Evolutionary conservation across 2,113 vertebrate genomes (phyloP).

Genomic region (Colistium nudipinnis): DNA sequence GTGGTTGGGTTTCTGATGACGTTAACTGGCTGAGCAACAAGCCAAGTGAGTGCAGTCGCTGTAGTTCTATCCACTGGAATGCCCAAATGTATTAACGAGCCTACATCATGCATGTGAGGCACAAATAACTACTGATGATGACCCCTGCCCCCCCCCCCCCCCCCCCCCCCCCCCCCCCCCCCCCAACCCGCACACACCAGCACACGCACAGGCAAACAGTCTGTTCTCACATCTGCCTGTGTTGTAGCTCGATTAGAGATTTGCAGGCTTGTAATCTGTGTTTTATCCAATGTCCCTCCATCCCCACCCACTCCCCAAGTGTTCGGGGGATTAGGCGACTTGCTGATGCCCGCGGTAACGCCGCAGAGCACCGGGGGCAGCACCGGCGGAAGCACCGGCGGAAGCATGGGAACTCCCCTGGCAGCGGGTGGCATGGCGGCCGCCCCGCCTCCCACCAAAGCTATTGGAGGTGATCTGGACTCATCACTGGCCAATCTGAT

Average conservation of each 20-base stretch:
- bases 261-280: conserved; percentile 42
- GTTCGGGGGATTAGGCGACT: conserved; percentile 95
- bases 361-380: conserved; percentile 89
- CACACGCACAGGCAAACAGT: not conserved
- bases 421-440: conserved; percentile 64
- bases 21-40: conserved; percentile 9
- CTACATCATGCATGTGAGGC: conserved; percentile 48
- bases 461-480: conserved; percentile 93
- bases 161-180: not conserved
- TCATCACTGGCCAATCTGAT: conserved; percentile 95
- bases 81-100: conserved; percentile 9
- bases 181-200: too few species aligned
- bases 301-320: conserved; percentile 74
- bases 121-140: conserved; percentile 28
- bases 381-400: conserved; percentile 72
- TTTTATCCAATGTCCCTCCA: conserved; percentile 36
- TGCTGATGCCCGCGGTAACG: conserved; percentile 95
- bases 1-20: not conserved
- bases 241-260: conserved; percentile 18
- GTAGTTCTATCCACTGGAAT: conserved; percentile 25
- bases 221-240: conserved; percentile 20
- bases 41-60: conserved; percentile 15
- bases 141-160: conserved; percentile 21
- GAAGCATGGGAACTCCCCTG: conserved; percentile 64
- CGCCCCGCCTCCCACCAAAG: conserved; percentile 79